Conservation (phyloP, 2,797 vertebrate species). For the Hirundo rustica region DNA sequence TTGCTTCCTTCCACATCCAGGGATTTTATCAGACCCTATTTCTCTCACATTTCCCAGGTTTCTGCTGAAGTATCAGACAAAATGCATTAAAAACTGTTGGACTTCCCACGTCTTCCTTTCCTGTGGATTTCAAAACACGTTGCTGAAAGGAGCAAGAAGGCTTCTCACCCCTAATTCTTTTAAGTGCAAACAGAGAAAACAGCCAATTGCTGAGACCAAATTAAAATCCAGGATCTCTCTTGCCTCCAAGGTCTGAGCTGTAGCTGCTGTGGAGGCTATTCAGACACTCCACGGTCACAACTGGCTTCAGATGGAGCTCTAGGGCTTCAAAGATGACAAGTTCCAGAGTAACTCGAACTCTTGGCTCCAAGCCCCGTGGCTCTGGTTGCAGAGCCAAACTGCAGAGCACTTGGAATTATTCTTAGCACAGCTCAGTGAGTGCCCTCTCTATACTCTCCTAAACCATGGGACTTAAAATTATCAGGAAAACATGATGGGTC, state of each 20-base stretch:
- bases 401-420: conserved; percentile 60
- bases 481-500: conserved; percentile 30
- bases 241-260: background rate
- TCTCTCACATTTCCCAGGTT: background rate
- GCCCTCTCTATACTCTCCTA: conserved; percentile 43
- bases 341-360: conserved; percentile 41
- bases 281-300: background rate
- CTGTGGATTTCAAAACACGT: background rate
- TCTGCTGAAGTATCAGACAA: background rate
- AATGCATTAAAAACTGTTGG: background rate
- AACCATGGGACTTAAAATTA: conserved; percentile 47
- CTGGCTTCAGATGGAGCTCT: conserved; percentile 60
- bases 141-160: background rate
- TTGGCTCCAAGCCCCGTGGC: conserved; percentile 4
- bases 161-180: background rate
- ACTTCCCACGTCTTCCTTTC: background rate
- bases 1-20: background rate
- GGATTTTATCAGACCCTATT: background rate
- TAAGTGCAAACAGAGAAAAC: background rate
- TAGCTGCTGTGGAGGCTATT: background rate
- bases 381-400: conserved; percentile 62
- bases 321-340: conserved; percentile 57
- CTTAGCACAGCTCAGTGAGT: conserved; percentile 53
- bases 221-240: background rate
- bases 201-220: background rate